These are phyloP conservation scores for Prietella phreatophila DNA, from an alignment of 2,113 vertebrate genomes.

Conservation along the genomic window DNA sequence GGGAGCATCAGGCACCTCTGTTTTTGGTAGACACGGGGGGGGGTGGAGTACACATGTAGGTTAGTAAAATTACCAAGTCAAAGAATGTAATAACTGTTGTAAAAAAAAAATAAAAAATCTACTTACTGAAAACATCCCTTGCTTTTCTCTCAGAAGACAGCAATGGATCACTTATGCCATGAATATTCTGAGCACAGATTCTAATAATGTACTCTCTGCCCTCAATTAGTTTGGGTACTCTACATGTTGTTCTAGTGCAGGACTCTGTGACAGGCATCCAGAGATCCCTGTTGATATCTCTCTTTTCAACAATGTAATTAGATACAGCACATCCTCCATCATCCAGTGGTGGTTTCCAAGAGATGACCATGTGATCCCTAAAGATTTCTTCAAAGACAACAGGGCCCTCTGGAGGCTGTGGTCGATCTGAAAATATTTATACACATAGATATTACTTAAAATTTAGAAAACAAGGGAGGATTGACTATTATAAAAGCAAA, in stretches of 20 bases:
- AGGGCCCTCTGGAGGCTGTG: constrained; percentile 91
- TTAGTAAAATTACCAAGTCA: not conserved
- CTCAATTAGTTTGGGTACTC: constrained; percentile 91
- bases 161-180: constrained; percentile 92
- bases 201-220: constrained; percentile 93
- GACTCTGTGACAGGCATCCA: constrained; percentile 97
- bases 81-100: not conserved
- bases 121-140: constrained; percentile 92
- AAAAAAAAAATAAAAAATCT: constrained; percentile 10
- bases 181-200: constrained; percentile 94
- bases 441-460: not conserved
- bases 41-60: not conserved
- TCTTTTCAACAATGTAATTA: constrained; percentile 97
- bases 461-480: not conserved
- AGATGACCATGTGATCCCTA: constrained; percentile 90
- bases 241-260: constrained; percentile 88
- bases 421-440: constrained; percentile 78
- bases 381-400: constrained; percentile 91
- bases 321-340: constrained; percentile 94
- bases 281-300: constrained; percentile 88
- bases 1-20: constrained; percentile 94
- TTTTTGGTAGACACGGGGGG: constrained; percentile 40
- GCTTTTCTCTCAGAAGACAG: constrained; percentile 89
- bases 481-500: not conserved
- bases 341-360: constrained; percentile 95